Base-by-base conservation (phyloP, 1,140 invertebrate genomes). In the Heliconius himera region DNA sequence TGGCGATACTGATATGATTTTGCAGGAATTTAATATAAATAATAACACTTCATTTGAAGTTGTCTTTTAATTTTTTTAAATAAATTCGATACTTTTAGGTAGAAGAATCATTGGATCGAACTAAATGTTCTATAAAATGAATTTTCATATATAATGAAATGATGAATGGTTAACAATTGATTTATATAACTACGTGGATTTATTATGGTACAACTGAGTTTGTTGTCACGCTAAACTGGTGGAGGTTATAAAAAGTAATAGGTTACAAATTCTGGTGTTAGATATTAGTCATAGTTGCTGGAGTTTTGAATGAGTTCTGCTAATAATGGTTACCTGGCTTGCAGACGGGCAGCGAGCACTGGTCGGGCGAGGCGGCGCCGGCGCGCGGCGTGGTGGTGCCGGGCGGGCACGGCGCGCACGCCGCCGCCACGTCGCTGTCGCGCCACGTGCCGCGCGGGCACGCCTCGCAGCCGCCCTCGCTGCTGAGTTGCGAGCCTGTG, bases 311-410 rank as follows among this genome's bases (percentile, higher is more conserved):
- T 26, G 26, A 26, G 26, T 26, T 26, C 26, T 26, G 26, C 26
- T 1, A 26, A 26, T 26, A 26, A 26, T 26, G 26, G 3, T 87
- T 95, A 94, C 97, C 97, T 56, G 98, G 96, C 73, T 96, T 96
- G 91, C 97, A 99, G 70, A 98, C 97, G 9, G 97, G 98, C 18
- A 99, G 93, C 0, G 98, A 98, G 91, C 99, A 99, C 89, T 99
- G 98, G 85, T 98, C 97, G 22, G 98, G 96, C 1, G 97, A 96
- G 0, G 96, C 96, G 0, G 98, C 97, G 29, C 98, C 98, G 60
- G 96, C 95, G 77, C 97, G 96, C 1, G 97, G 97, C 0, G 99
- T 99, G 4, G 98, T 99, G 83, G 98, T 96, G 9, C 97, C 98
- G 2, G 96, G 87, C 1, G 99, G 99, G 95, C 99, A 99, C 16